Conservation (phyloP, 2,888 invertebrate genomes). For the Mythimna lalbum region DNA sequence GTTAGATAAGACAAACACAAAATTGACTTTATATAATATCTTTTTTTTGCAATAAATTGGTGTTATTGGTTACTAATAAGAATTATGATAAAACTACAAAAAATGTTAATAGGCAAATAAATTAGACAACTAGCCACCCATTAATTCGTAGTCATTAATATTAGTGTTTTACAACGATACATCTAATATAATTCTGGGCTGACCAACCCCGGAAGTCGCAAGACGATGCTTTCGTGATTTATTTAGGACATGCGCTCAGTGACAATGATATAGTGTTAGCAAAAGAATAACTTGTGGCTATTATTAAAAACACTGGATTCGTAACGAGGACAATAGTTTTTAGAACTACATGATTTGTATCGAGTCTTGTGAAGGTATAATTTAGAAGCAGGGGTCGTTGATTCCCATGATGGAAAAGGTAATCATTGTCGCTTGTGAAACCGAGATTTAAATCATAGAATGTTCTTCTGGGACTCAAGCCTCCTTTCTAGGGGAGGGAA, state of each 20-base stretch:
- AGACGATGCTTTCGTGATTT: conserved; percentile 7
- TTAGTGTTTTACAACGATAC: not conserved
- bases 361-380: not conserved
- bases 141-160: not conserved
- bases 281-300: conserved; percentile 8
- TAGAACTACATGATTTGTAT: not conserved
- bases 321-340: conserved; percentile 7
- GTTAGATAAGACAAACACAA: no score
- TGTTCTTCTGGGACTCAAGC: not conserved
- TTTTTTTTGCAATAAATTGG: no score
- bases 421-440: not conserved
- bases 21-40: no score
- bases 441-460: no score
- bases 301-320: conserved; percentile 2
- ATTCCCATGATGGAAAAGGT: not conserved
- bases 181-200: not conserved
- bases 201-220: conserved; percentile 38
- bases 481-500: no score
- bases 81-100: no score
- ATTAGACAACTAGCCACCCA: not conserved
- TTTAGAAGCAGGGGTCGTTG: not conserved
- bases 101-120: no score
- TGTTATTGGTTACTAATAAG: no score
- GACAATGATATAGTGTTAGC: conserved; percentile 15
- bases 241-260: conserved; percentile 33